Evolutionary conservation across 2,888 invertebrate species (phyloP).

Genomic region (Cynaeus angustus): DNA sequence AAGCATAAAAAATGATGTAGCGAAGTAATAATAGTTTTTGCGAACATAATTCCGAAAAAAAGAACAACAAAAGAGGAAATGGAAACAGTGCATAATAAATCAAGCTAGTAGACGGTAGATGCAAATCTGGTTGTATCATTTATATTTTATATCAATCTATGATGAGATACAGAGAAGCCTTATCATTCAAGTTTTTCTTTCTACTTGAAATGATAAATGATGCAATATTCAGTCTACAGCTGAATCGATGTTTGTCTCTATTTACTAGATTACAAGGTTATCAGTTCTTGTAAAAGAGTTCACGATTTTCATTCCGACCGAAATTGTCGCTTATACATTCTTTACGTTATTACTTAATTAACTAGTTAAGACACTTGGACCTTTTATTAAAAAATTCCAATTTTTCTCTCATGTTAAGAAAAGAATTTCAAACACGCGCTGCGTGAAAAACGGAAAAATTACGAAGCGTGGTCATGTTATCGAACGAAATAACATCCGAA

Average conservation of each 20-base stretch:
- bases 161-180: slow-evolving; percentile 65
- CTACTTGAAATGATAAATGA: slow-evolving; percentile 61
- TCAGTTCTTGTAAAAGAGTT: slow-evolving; percentile 18
- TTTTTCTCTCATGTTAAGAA: neutral
- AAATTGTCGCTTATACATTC: neutral
- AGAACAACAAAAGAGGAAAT: slow-evolving; percentile 57
- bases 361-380: slow-evolving; percentile 6
- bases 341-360: slow-evolving; percentile 15
- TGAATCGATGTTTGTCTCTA: slow-evolving; percentile 49
- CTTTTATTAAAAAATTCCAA: slow-evolving; percentile 13
- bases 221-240: slow-evolving; percentile 55
- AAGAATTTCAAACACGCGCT: slow-evolving; percentile 17
- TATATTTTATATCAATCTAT: slow-evolving; percentile 67
- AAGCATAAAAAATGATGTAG: neutral
- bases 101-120: slow-evolving; percentile 63
- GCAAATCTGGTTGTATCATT: slow-evolving; percentile 66
- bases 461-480: slow-evolving; percentile 18
- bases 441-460: slow-evolving; percentile 1
- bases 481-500: slow-evolving; percentile 1
- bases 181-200: slow-evolving; percentile 62
- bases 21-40: slow-evolving; percentile 37
- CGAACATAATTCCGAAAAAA: slow-evolving; percentile 31
- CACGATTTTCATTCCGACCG: neutral
- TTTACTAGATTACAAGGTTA: slow-evolving; percentile 40
- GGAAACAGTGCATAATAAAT: slow-evolving; percentile 64